These are phyloP conservation scores for Sminthurinus signatus DNA, from an alignment of 1,140 invertebrate species.

Conservation along the genomic window DNA sequence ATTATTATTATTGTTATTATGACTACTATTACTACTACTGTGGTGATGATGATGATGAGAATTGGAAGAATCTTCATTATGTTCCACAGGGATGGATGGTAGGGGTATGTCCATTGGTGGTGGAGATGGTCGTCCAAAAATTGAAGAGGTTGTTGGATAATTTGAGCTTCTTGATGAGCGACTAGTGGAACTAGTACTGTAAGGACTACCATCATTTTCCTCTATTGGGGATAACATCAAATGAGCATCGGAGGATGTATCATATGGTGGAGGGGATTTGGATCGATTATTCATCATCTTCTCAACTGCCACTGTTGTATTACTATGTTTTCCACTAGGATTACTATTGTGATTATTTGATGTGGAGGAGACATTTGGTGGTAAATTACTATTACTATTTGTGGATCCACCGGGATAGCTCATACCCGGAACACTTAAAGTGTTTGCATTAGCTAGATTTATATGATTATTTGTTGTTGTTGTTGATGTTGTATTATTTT, in stretches of 20 bases:
- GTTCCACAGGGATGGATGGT: not conserved
- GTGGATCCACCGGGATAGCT: slow-evolving; percentile 42
- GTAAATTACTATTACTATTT: slow-evolving; percentile 56
- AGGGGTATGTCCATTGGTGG: slow-evolving; percentile 26
- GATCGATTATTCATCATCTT: slow-evolving; percentile 5
- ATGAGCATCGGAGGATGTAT: slow-evolving; percentile 4
- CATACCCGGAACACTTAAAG: not conserved
- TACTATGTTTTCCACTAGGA: not conserved
- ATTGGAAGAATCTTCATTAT: not conserved
- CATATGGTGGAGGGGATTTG: slow-evolving; percentile 17
- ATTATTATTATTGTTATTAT: too few relatives aligned
- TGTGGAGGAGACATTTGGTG: not conserved
- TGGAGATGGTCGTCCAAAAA: slow-evolving; percentile 30
- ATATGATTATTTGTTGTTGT: not conserved
- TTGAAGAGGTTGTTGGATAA: slow-evolving; percentile 35
- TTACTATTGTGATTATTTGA: not conserved
- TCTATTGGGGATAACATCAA: slow-evolving; percentile 26
- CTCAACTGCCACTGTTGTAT: not conserved
- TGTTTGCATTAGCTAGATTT: not conserved
- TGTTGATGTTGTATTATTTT: not conserved
- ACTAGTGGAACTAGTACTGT: slow-evolving; percentile 35
- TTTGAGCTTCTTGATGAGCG: slow-evolving; percentile 17
- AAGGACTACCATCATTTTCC: slow-evolving; percentile 37
- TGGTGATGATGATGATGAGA: not conserved
- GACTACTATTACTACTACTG: not conserved